Evolutionary conservation across 2,113 vertebrate genomes (phyloP), one percentile per base, ranked within the genome.

Genomic region (Hippopotamus amphibius): DNA sequence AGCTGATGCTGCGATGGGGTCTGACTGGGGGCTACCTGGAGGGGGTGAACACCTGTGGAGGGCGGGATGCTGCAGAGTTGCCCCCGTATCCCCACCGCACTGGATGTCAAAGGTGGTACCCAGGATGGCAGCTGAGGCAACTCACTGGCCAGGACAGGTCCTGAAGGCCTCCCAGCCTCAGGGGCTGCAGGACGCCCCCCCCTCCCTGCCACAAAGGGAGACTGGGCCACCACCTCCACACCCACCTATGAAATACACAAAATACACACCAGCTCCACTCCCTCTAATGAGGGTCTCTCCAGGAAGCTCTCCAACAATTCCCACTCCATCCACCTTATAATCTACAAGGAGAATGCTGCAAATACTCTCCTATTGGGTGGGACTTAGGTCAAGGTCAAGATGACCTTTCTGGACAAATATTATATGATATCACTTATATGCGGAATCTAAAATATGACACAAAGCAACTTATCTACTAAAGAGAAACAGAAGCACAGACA

Each of bases 1-100:
- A 65, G 48, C 2, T 1, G 6, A 68, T 0, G 5, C 9, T 41
- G 37, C 21, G 22, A 43, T n/a, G 43, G 43, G 0, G 4, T 21
- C 57, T 16, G 5, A 63, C 53, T 6, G 0, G 55, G 26, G 26
- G 77, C 37, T 8, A 3, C 53, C 48, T 15, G 4, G 22, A 8
- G 16, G 59, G 17, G 22, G 3, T 7, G 16, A 68, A 33, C 15
- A 14, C 11, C 12, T 33, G 59, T 33, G 15, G 37, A 26, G 8
- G 22, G 24, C 3, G 0, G 3, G 15, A 17, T 28, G 14, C 79
- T 43, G 24, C 80, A 82, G 77, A 59, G 57, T 7, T 63, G 26
- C 37, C 37, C 30, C 63, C 28, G 5, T 12, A 5, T 28, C 26
- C 61, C 61, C 10, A 4, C 61, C 26, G 3, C 61, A 28, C 61